Conservation (phyloP, 2,113 vertebrate species). For the human (Homo sapiens) region GRCh38 chr14:23070001-23070500, state of each 20-base stretch:
- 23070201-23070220: background rate
- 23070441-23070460: conserved; percentile 55
- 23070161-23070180: conserved; percentile 17
- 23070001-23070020: background rate
- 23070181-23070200: background rate
- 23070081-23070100: background rate
- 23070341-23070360: conserved; percentile 60
- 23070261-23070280: background rate
- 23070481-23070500: background rate
- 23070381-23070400: conserved; percentile 55
- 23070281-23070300: background rate
- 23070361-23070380: conserved; percentile 55
- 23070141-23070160: conserved; percentile 47
- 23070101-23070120: conserved; percentile 26
- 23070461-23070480: conserved; percentile 19
- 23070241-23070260: background rate
- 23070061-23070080: background rate
- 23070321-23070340: conserved; percentile 24
- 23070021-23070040: background rate
- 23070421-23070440: conserved; percentile 44
- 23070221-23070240: background rate
- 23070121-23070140: conserved; percentile 56
- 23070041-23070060: conserved; percentile 9
- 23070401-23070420: conserved; percentile 68
- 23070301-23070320: background rate